phyloP scores from a whole-genome alignment of 2,797 vertebrate genomes.

The Otus scops region DNA sequence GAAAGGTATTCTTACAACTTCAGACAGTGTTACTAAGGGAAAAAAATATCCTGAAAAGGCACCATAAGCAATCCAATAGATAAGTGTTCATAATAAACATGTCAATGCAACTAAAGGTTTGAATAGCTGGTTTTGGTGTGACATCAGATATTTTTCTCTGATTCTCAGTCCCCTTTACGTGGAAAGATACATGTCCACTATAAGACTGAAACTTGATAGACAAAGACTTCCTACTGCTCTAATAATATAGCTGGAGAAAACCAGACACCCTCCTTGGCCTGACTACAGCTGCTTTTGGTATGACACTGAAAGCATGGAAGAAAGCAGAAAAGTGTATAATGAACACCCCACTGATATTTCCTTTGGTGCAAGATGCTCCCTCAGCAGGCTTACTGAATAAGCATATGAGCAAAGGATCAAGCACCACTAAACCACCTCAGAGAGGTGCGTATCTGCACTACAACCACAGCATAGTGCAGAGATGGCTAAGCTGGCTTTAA shows the following conservation, averaged over 20 bases:
- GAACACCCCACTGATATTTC: background rate
- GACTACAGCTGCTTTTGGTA: background rate
- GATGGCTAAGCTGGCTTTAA: background rate
- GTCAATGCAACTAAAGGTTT: background rate
- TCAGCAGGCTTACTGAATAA: background rate
- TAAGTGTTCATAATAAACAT: background rate
- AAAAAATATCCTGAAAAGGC: background rate
- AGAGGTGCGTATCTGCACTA: fast-evolving
- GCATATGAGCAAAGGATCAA: background rate
- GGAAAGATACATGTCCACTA: background rate
- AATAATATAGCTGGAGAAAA: background rate
- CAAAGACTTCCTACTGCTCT: background rate
- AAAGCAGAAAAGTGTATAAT: background rate
- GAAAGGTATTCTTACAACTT: background rate
- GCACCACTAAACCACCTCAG: background rate
- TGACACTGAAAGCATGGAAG: background rate
- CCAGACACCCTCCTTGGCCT: background rate
- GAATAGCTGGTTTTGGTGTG: background rate
- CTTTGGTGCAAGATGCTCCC: background rate
- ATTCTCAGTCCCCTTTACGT: background rate
- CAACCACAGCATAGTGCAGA: background rate
- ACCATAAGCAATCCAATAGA: background rate
- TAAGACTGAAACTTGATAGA: background rate
- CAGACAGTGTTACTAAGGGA: background rate
- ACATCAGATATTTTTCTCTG: background rate